These are phyloP conservation scores for Eulemur coronatus DNA, from an alignment of 2,797 vertebrate genomes.

Conservation along the genomic window DNA sequence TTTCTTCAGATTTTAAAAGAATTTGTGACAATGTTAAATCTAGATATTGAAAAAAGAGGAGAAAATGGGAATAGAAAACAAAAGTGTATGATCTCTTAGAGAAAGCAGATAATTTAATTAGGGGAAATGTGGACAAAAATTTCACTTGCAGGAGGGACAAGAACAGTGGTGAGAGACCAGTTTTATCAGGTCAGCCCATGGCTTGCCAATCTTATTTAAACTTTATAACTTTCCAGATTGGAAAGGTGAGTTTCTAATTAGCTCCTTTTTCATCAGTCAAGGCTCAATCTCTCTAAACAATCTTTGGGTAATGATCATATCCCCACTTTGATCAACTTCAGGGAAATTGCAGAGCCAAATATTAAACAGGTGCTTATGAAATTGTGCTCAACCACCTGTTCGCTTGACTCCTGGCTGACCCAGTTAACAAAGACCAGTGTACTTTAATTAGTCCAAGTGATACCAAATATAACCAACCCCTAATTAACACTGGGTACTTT, in stretches of 20 bases:
- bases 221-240: constrained; percentile 85
- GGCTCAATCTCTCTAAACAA: constrained; percentile 83
- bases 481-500: constrained; percentile 63
- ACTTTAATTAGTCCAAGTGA: constrained; percentile 83
- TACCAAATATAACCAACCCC: constrained; percentile 60
- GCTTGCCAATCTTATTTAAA: constrained; percentile 85
- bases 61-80: not conserved
- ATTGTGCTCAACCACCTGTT: constrained; percentile 84
- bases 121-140: constrained; percentile 51
- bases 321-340: constrained; percentile 80
- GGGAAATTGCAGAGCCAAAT: constrained; percentile 84
- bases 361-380: constrained; percentile 83
- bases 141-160: constrained; percentile 47
- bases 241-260: constrained; percentile 86
- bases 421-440: constrained; percentile 80
- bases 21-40: not conserved
- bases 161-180: not conserved
- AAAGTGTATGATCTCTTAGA: not conserved
- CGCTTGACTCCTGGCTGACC: constrained; percentile 76
- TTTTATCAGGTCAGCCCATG: constrained; percentile 63
- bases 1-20: constrained; percentile 18
- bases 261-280: constrained; percentile 83
- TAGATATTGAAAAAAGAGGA: not conserved
- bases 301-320: constrained; percentile 84
- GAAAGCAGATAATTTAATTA: constrained; percentile 17